Evolutionary conservation across 2,113 vertebrate species (phyloP).

Genomic region (Paedocypris sp.): DNA sequence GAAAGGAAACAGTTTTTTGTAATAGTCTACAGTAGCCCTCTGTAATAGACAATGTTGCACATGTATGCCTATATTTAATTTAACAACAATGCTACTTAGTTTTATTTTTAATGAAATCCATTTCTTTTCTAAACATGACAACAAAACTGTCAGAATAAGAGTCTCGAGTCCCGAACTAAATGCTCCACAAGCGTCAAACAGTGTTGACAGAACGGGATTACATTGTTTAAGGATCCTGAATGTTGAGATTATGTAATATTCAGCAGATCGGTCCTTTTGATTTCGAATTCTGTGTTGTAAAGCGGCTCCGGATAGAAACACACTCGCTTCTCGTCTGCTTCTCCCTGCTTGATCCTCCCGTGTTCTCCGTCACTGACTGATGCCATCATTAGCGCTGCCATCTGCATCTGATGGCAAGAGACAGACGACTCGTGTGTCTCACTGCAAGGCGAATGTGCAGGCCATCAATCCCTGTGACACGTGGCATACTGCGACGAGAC

Average conservation of each 20-base stretch:
- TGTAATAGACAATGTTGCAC: too few species aligned
- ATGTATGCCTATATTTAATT: too few species aligned
- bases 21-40: too few species aligned
- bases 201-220: neutral
- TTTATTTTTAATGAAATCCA: too few species aligned
- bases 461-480: conserved; percentile 44
- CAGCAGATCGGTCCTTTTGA: neutral
- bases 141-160: too few species aligned
- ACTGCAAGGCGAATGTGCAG: conserved; percentile 17
- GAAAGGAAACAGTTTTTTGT: too few species aligned
- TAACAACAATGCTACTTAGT: too few species aligned
- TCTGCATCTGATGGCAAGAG: conserved; percentile 48
- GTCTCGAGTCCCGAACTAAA: too few species aligned
- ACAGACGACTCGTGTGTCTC: conserved; percentile 18
- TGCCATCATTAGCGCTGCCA: conserved; percentile 48
- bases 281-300: neutral
- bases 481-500: conserved; percentile 20
- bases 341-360: conserved; percentile 21
- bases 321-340: neutral
- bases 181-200: too few species aligned
- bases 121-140: too few species aligned
- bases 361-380: conserved; percentile 46
- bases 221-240: neutral
- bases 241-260: neutral
- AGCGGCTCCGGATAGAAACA: neutral